Evolutionary conservation across 2,797 vertebrate species (phyloP).

Genomic region (Iguana delicatissima): DNA sequence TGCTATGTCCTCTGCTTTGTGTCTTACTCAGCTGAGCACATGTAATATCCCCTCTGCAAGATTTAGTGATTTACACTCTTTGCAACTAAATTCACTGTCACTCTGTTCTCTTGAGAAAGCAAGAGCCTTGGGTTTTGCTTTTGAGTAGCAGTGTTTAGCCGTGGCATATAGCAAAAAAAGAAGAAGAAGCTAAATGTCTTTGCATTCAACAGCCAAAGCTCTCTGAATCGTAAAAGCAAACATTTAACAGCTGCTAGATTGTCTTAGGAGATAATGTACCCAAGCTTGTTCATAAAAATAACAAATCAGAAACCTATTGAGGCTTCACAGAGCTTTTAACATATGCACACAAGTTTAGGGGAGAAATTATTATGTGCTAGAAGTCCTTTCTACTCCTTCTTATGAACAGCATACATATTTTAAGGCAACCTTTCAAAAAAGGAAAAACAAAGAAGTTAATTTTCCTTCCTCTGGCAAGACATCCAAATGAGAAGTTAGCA

Average conservation of each 20-base stretch:
- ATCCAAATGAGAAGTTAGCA: slow-evolving; percentile 2
- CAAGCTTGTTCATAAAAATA: slow-evolving; percentile 55
- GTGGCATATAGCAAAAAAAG: background rate
- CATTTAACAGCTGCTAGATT: slow-evolving; percentile 51
- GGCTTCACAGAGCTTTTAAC: slow-evolving; percentile 49
- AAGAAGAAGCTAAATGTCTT: slow-evolving; percentile 34
- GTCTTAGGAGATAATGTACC: slow-evolving; percentile 38
- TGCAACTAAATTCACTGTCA: background rate
- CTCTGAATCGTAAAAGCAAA: slow-evolving; percentile 57
- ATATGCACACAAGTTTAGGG: slow-evolving; percentile 14
- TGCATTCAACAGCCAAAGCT: slow-evolving; percentile 38
- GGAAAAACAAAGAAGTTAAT: background rate
- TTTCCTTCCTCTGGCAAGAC: background rate
- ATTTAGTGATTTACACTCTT: background rate
- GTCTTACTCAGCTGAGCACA: background rate
- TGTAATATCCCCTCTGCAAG: slow-evolving; percentile 3
- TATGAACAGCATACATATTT: background rate
- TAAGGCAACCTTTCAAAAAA: background rate
- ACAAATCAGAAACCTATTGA: slow-evolving; percentile 51
- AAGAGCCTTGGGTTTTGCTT: background rate
- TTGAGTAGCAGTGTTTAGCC: background rate
- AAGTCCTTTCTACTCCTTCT: slow-evolving; percentile 25
- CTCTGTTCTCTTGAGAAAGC: background rate
- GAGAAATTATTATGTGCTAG: slow-evolving; percentile 35
- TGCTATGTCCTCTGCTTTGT: background rate